Evolutionary conservation across 2,888 invertebrate genomes (phyloP).

Genomic region (Strigamia crassipes): DNA sequence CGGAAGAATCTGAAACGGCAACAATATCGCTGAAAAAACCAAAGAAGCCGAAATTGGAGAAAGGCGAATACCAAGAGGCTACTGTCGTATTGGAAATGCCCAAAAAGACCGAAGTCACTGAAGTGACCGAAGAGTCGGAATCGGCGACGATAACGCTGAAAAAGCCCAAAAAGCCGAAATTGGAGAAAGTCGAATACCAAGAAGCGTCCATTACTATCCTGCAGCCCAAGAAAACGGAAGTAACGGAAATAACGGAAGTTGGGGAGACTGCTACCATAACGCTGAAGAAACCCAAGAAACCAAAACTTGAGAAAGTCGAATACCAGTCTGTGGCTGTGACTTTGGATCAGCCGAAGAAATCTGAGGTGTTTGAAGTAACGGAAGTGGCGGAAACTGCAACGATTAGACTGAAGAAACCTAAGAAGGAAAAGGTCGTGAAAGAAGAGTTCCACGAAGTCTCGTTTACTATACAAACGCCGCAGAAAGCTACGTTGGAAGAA

Average conservation of each 20-base stretch:
- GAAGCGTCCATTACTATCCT: slow-evolving; percentile 20
- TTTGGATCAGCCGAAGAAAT: slow-evolving; percentile 40
- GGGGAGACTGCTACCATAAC: slow-evolving; percentile 30
- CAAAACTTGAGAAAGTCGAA: slow-evolving; percentile 8
- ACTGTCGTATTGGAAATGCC: slow-evolving; percentile 43
- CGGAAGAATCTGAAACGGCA: slow-evolving; percentile 58
- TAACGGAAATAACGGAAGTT: slow-evolving; percentile 33
- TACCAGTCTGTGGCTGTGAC: neutral
- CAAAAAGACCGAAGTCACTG: slow-evolving; percentile 55
- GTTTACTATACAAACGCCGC: neutral
- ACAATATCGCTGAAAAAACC: slow-evolving; percentile 59
- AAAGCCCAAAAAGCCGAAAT: slow-evolving; percentile 55
- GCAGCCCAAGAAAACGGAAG: slow-evolving; percentile 44
- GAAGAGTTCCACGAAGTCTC: slow-evolving; percentile 20
- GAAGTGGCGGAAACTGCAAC: slow-evolving; percentile 46
- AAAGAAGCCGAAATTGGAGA: slow-evolving; percentile 59
- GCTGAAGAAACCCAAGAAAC: slow-evolving; percentile 48
- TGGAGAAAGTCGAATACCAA: slow-evolving; percentile 60
- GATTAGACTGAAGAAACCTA: slow-evolving; percentile 6
- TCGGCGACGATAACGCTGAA: slow-evolving; percentile 34
- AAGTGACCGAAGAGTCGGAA: slow-evolving; percentile 61
- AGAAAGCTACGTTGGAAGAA: slow-evolving; percentile 1
- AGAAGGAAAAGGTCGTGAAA: slow-evolving; percentile 38
- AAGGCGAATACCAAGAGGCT: slow-evolving; percentile 52
- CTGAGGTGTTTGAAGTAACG: neutral